Percentiles rank a stretch among this genome's conserved stretches.
phyloP scores from a whole-genome alignment of 1,140 invertebrate genomes.

The Dreissena polymorpha region DNA sequence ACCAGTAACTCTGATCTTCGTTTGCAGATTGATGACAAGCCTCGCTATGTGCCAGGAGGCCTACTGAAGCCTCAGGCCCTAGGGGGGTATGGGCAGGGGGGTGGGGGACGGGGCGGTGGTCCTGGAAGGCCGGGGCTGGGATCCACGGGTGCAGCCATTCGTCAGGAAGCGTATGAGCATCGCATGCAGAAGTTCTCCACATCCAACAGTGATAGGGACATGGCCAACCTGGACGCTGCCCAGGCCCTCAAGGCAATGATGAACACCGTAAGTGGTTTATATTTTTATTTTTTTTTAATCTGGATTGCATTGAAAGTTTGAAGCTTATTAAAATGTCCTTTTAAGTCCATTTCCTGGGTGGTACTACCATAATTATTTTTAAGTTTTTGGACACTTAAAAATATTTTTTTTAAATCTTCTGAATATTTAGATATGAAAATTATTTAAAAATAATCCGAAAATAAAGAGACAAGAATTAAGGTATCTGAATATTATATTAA shows the following conservation, averaged over 20 bases:
- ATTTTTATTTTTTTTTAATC: too few relatives aligned
- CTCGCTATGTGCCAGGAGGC: conserved; percentile 86
- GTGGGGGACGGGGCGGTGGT: neutral
- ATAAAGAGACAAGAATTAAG: too few relatives aligned
- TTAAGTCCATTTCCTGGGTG: too few relatives aligned
- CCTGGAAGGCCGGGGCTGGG: conserved; percentile 23
- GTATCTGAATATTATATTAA: too few relatives aligned
- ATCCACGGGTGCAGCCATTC: conserved; percentile 63
- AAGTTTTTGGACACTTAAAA: too few relatives aligned
- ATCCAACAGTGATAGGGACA: conserved; percentile 53
- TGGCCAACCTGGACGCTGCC: conserved; percentile 66
- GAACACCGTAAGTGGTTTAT: conserved; percentile 21
- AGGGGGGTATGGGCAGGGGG: conserved; percentile 10
- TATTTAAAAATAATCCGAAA: too few relatives aligned
- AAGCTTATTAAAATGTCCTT: too few relatives aligned
- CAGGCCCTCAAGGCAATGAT: conserved; percentile 67
- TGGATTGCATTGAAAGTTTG: too few relatives aligned
- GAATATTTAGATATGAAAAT: too few relatives aligned
- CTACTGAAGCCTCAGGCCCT: conserved; percentile 86
- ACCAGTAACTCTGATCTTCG: neutral
- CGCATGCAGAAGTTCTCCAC: conserved; percentile 65
- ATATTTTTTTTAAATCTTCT: too few relatives aligned
- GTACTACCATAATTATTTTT: too few relatives aligned
- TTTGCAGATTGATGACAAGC: conserved; percentile 79
- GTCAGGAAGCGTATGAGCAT: conserved; percentile 78